phyloP scores from a whole-genome alignment of 2,113 vertebrate genomes.

The Trogon surrucura region DNA sequence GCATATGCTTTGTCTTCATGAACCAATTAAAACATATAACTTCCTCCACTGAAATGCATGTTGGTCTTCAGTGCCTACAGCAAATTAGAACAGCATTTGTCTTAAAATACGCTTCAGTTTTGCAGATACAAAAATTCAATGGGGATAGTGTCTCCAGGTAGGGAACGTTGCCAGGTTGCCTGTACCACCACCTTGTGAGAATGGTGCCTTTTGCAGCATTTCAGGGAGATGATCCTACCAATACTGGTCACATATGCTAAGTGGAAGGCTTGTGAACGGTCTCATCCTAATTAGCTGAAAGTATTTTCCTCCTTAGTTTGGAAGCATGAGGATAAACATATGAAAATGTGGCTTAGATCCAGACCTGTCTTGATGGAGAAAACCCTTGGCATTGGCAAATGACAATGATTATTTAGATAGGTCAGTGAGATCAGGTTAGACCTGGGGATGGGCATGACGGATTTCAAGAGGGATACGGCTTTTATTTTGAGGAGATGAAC shows the following conservation, averaged over 20 bases:
- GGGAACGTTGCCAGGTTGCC: neutral
- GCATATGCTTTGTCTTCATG: conserved; percentile 83
- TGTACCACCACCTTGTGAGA: neutral
- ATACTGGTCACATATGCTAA: accelerated
- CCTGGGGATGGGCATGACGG: neutral
- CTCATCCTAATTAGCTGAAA: neutral
- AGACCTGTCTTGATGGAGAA: neutral
- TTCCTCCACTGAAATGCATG: conserved; percentile 68
- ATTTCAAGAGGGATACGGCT: neutral
- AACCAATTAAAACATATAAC: conserved; percentile 80
- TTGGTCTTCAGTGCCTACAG: conserved; percentile 74
- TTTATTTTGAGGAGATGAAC: neutral
- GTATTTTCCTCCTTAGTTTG: neutral
- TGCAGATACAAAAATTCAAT: neutral
- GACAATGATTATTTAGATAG: neutral
- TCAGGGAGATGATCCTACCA: neutral
- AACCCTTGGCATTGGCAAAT: neutral
- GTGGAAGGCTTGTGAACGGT: neutral
- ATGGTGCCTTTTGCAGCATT: neutral
- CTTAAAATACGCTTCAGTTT: conserved; percentile 47
- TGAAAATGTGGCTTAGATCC: neutral
- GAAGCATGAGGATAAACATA: neutral
- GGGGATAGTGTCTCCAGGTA: conserved; percentile 36
- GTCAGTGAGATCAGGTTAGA: neutral
- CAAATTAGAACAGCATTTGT: conserved; percentile 77